Base-by-base conservation (phyloP, 2,113 vertebrate species). In the Antechinus flavipes region DNA sequence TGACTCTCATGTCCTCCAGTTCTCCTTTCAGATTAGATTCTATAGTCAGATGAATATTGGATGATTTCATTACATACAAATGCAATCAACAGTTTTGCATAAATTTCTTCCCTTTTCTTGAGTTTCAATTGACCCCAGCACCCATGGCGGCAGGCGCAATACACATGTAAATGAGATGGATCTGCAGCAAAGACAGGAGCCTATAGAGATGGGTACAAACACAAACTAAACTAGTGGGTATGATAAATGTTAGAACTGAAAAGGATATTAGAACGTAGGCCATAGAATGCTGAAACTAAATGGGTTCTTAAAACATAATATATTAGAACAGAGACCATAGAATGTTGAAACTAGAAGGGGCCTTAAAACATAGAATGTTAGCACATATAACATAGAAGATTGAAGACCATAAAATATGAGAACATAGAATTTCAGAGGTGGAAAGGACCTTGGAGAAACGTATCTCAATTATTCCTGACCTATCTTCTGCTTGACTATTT, bases 1-100 rank as follows among this genome's bases (percentile, higher is more conserved):
- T 98, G 99, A 99, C 99, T 99, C 99, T 99, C 99, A 99, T 99
- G 99, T 99, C 99, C 98, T 98, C 99, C 99, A 99, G 99, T 98
- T 99, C 98, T 99, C 99, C 98, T 98, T 98, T 98, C 98, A 99
- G 99, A 99, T 99, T 99, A 99, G 99, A 99, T 98, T 99, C 98
- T 99, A 98, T 99, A 99, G 98, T 98, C 98, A 98, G 99, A 99
- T 99, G 99, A 99, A 99, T 99, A 99, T 99, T 99, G 99, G 99
- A 99, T 99, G 99, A 99, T 99, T 99, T 99, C 99, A 99, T 99
- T 98, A 99, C 99, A 99, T 99, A 99, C 99, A 99, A 99, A 99
- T 99, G 99, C 99, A 99, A 99, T 99, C 99, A 99, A 99, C 99
- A 99, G 99, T 99, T 99, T 99, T 99, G 99, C 99, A 99, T 99